phyloP scores from a whole-genome alignment of 1,140 invertebrate genomes.

The Meloidogyne chitwoodi region DNA sequence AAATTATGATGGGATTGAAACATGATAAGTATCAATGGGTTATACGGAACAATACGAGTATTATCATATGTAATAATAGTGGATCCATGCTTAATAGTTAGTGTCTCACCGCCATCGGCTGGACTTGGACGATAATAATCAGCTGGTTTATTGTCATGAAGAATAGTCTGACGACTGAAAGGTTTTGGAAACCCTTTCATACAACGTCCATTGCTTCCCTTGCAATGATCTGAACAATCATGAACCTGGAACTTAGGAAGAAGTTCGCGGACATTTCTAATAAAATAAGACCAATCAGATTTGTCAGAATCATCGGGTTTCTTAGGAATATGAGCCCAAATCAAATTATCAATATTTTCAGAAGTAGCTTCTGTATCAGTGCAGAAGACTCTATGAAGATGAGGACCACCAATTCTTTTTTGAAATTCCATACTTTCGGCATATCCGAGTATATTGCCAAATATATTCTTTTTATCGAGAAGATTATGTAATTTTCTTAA shows the following conservation, averaged over 20 bases:
- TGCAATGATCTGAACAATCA: not conserved
- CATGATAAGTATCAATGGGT: not conserved
- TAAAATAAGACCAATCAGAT: not conserved
- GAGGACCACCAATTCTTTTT: not conserved
- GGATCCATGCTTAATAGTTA: not conserved
- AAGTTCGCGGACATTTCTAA: not conserved
- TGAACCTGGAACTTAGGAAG: not conserved
- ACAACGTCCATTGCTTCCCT: not conserved
- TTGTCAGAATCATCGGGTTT: not conserved
- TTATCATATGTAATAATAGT: not conserved
- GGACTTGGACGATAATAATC: conserved; percentile 1
- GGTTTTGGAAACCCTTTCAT: conserved; percentile 3
- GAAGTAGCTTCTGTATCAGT: not conserved
- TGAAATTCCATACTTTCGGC: conserved; percentile 6
- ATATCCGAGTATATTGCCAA: not conserved
- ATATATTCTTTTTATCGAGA: not conserved
- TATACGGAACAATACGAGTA: not conserved
- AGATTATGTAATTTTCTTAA: not conserved
- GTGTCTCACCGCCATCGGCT: not conserved
- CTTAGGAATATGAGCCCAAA: not conserved
- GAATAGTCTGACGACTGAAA: not conserved
- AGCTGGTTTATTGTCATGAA: not conserved
- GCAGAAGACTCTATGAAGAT: not conserved
- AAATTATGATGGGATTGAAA: conserved; percentile 2
- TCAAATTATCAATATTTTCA: not conserved